phyloP scores from a whole-genome alignment of 2,113 vertebrate genomes.

The Tenebrosternarchus preto region DNA sequence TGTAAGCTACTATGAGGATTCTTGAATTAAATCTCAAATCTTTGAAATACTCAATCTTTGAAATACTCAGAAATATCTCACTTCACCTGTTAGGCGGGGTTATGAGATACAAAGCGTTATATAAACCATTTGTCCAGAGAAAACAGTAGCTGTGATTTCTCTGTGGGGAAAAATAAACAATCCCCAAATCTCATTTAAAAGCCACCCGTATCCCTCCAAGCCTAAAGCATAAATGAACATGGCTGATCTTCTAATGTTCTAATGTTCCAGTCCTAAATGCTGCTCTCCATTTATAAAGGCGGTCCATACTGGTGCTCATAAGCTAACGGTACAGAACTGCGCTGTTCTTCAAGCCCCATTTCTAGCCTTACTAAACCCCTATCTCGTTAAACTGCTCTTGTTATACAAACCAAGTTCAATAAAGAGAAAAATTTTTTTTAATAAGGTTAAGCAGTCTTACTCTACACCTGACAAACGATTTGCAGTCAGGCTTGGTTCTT shows the following conservation, averaged over 20 bases:
- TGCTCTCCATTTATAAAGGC: slow-evolving; percentile 50
- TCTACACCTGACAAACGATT: slow-evolving; percentile 56
- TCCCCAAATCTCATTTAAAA: too few relatives aligned
- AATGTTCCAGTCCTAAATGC: slow-evolving; percentile 18
- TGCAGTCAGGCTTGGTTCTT: slow-evolving; percentile 59
- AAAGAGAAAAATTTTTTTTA: slow-evolving; percentile 62
- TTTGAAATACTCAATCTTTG: too few relatives aligned
- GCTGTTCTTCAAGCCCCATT: slow-evolving; percentile 57
- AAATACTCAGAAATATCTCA: too few relatives aligned
- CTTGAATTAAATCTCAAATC: too few relatives aligned
- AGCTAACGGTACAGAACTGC: slow-evolving; percentile 50
- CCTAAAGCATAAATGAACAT: slow-evolving; percentile 41
- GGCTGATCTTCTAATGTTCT: slow-evolving; percentile 31
- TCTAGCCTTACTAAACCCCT: slow-evolving; percentile 62
- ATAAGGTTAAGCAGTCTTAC: slow-evolving; percentile 64
- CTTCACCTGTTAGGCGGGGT: too few relatives aligned
- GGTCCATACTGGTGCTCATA: slow-evolving; percentile 57
- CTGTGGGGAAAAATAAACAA: too few relatives aligned
- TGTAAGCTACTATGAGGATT: too few relatives aligned
- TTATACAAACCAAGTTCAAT: slow-evolving; percentile 53
- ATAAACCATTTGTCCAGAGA: too few relatives aligned
- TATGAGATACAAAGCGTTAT: too few relatives aligned
- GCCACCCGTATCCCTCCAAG: background rate
- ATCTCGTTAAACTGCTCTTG: slow-evolving; percentile 60
- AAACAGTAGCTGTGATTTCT: too few relatives aligned